Evolutionary conservation across 2,888 invertebrate species (phyloP), one percentile per base, ranked within the genome.

Genomic region (Phyto melanocephala): DNA sequence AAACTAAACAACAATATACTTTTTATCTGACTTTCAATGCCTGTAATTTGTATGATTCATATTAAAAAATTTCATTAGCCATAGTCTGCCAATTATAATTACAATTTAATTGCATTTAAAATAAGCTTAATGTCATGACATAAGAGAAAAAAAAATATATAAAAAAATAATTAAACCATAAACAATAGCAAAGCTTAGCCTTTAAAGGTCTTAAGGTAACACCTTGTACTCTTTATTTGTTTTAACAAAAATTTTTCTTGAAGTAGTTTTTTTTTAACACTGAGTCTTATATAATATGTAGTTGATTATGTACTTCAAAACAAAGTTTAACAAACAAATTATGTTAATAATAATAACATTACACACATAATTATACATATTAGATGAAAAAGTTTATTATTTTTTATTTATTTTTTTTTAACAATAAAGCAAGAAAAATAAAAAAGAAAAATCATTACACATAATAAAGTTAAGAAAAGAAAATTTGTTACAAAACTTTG

Each of bases 221-320:
- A 45, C 8, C 17, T 45, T 7, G 15, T 42, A 5, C n/a, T 40
- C 11, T 11, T 13, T n/a, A n/a, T n/a, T n/a, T n/a, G n/a, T n/a
- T n/a, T n/a, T n/a, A n/a, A n/a, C n/a, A n/a, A n/a, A n/a, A n/a
- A 6, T 35, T 35, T n/a, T 5, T 42, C n/a, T n/a, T 42, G 15
- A 42, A 42, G 3, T n/a, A 45, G 7, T 45, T 45, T 45, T 45
- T 13, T 40, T 40, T 40, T 40, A 45, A 17, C 17, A 17, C 17
- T 45, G 17, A 45, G 17, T 45, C 45, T 17, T 45, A 8, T 15
- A 45, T 5, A 8, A n/a, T n/a, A n/a, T n/a, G 28, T 28, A 28
- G 28, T 28, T 72, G 50, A 60, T 72, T 50, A 72, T 72, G 58
- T 72, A 60, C 47, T 20, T n/a, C 5, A 56, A 50, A 35, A 37